phyloP scores from a whole-genome alignment of 2,888 invertebrate species.

The Oligia strigilis region DNA sequence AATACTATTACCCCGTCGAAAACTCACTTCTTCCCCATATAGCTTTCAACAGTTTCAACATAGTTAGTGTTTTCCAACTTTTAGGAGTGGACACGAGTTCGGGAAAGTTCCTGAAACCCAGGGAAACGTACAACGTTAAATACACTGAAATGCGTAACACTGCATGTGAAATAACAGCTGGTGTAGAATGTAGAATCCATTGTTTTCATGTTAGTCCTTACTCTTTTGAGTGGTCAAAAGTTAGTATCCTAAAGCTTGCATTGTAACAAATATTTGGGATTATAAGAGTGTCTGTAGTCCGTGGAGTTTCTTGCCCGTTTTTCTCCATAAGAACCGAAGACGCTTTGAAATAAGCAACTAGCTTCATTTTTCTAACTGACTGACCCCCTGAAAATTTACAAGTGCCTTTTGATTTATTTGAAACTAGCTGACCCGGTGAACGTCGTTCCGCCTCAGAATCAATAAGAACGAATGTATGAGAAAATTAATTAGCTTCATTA shows the following conservation, averaged over 20 bases:
- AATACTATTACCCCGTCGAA: conserved; percentile 20
- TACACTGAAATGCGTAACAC: conserved; percentile 30
- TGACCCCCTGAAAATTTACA: not conserved
- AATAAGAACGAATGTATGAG: no score
- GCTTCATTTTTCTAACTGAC: not conserved
- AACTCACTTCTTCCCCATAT: conserved; percentile 20
- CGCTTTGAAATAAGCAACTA: not conserved
- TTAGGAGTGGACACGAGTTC: conserved; percentile 13
- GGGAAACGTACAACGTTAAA: conserved; percentile 28
- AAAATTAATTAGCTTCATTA: no score
- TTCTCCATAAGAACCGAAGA: not conserved
- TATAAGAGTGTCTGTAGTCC: not conserved
- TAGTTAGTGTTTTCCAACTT: conserved; percentile 50
- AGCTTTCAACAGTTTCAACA: conserved; percentile 24
- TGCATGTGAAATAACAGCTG: conserved; percentile 29
- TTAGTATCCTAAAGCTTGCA: not conserved
- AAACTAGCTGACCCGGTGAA: not conserved
- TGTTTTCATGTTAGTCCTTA: not conserved
- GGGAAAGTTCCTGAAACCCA: conserved; percentile 31
- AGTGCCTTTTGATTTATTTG: not conserved
- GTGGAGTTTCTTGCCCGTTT: not conserved
- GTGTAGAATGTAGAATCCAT: not conserved
- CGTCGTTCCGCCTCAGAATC: no score
- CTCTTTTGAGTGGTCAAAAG: not conserved
- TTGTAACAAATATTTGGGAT: not conserved